Conservation (phyloP, 2,888 invertebrate species). For the Himalopsyche kuldschensis region DNA sequence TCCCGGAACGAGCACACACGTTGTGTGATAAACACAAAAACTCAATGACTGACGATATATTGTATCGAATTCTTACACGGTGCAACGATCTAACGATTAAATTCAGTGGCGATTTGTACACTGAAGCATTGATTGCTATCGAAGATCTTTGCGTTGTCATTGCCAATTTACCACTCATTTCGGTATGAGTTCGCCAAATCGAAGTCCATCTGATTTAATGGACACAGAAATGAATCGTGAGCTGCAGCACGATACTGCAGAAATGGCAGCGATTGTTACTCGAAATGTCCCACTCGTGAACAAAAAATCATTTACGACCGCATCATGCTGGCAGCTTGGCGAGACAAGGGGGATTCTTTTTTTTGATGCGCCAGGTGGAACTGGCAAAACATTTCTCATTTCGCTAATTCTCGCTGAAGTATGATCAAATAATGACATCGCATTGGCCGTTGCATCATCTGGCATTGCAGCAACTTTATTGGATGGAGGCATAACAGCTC, state of each 20-base stretch:
- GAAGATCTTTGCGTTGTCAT: conserved; percentile 42
- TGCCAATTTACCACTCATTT: conserved; percentile 36
- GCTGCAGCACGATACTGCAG: not conserved
- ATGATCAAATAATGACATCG: no score
- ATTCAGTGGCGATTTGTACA: conserved; percentile 31
- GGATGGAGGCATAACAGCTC: not conserved
- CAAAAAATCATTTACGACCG: no score
- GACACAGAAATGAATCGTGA: not conserved
- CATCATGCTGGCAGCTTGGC: no score
- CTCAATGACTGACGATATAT: not conserved
- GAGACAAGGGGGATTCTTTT: no score
- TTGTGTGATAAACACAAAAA: no score
- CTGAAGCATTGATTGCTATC: conserved; percentile 43
- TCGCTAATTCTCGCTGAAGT: no score
- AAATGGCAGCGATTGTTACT: not conserved
- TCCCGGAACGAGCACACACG: no score
- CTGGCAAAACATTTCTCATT: no score
- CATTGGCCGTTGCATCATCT: conserved; percentile 5
- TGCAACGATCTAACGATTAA: not conserved
- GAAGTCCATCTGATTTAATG: conserved; percentile 12
- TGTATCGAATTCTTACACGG: not conserved
- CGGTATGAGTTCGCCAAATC: conserved; percentile 41
- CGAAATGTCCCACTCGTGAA: not conserved
- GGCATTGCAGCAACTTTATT: conserved; percentile 4
- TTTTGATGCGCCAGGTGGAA: no score